Evolutionary conservation across 2,888 invertebrate genomes (phyloP).

Genomic region (Myopa testacea): DNA sequence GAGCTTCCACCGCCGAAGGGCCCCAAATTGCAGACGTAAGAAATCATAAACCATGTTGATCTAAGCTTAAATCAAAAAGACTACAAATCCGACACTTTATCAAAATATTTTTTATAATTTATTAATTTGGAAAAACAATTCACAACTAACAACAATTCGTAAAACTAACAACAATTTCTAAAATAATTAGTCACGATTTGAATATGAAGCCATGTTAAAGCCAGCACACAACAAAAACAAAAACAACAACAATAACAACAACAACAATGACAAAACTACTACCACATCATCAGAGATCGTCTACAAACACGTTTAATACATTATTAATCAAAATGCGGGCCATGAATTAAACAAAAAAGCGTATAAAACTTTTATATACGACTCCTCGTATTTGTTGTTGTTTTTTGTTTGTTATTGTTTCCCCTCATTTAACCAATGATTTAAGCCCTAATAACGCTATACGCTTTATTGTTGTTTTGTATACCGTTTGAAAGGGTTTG

Average conservation of each 20-base stretch:
- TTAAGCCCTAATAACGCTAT: conserved; percentile 11
- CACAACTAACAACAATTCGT: conserved; percentile 9
- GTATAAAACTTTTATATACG: conserved; percentile 8
- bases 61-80: conserved; percentile 2
- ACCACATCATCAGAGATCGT: not conserved
- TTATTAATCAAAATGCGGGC: conserved; percentile 38
- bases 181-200: conserved; percentile 35
- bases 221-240: not conserved
- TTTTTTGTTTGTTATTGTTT: conserved; percentile 31
- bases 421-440: conserved; percentile 12
- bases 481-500: not conserved
- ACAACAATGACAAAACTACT: not conserved
- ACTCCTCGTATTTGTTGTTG: conserved; percentile 2
- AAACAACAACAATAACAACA: conserved; percentile 1
- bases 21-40: not conserved
- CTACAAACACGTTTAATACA: conserved; percentile 15
- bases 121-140: conserved; percentile 27
- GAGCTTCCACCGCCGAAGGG: not conserved
- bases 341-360: not conserved
- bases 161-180: conserved; percentile 15
- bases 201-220: not conserved
- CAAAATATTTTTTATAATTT: conserved; percentile 28
- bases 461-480: not conserved
- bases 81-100: conserved; percentile 8
- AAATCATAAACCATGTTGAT: not conserved